phyloP scores from a whole-genome alignment of 2,113 vertebrate species.

The Romanogobio albipinnatus region DNA sequence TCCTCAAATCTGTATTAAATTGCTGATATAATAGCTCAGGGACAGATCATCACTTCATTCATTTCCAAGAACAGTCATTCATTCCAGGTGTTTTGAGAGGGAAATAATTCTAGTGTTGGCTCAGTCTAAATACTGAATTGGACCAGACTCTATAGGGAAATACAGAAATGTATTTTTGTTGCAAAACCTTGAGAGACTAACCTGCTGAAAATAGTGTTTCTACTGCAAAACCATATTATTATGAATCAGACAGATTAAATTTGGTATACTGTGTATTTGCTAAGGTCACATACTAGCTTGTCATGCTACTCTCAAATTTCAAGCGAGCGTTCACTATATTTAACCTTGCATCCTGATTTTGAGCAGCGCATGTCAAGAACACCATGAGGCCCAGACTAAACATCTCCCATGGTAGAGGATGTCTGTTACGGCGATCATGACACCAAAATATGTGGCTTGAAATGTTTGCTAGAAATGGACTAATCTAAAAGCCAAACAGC shows the following conservation, averaged over 20 bases:
- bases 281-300: neutral
- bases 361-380: constrained; percentile 11
- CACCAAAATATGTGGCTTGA: constrained; percentile 34
- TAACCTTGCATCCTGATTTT: constrained; percentile 32
- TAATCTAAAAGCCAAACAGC: constrained; percentile 44
- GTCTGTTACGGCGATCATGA: constrained; percentile 48
- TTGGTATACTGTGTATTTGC: neutral
- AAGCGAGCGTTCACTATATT: neutral
- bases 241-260: neutral
- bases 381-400: constrained; percentile 40
- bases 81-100: constrained; percentile 18
- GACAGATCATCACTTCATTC: constrained; percentile 17
- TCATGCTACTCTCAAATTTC: constrained; percentile 8
- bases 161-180: neutral
- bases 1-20: constrained; percentile 30
- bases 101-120: neutral
- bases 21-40: constrained; percentile 21
- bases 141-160: neutral
- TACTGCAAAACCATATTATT: neutral
- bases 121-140: neutral
- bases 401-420: constrained; percentile 39
- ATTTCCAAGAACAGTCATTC: neutral
- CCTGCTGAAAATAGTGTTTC: neutral
- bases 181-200: neutral
- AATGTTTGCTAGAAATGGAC: constrained; percentile 7